These are phyloP conservation scores for Dermolepida albohirtum DNA, from an alignment of 2,888 invertebrate species.

Conservation along the genomic window DNA sequence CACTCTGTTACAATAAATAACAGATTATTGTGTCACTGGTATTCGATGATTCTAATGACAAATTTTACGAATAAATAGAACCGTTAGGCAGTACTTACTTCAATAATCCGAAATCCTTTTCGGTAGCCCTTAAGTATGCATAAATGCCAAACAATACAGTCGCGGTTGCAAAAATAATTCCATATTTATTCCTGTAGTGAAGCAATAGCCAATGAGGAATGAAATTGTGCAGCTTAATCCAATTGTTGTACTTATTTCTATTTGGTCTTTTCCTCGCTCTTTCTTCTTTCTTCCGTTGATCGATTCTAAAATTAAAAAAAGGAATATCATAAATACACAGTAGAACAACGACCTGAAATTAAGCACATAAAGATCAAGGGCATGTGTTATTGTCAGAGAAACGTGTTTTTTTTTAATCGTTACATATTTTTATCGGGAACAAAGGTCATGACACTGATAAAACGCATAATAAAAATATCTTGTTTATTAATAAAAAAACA, in stretches of 20 bases:
- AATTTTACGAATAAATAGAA: neutral
- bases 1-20: no score
- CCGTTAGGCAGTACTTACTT: conserved; percentile 54
- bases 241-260: conserved; percentile 58
- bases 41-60: neutral
- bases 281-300: conserved; percentile 71
- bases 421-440: neutral
- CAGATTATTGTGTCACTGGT: neutral
- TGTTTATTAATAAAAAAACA: neutral
- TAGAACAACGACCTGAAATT: conserved; percentile 1
- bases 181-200: conserved; percentile 62
- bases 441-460: conserved; percentile 32
- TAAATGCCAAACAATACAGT: conserved; percentile 71
- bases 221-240: conserved; percentile 59
- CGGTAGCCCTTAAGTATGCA: conserved; percentile 69
- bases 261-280: conserved; percentile 66
- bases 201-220: conserved; percentile 64
- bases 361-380: conserved; percentile 16
- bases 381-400: neutral
- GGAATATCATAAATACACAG: neutral
- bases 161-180: conserved; percentile 69
- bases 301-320: conserved; percentile 66
- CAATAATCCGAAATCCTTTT: conserved; percentile 54
- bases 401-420: conserved; percentile 1
- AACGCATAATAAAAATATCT: conserved; percentile 10